A percentile compares a stretch with the other conserved stretches of the same genome.
Conservation (phyloP, 1,140 invertebrate species). For the Trinorchestia longiramus region DNA sequence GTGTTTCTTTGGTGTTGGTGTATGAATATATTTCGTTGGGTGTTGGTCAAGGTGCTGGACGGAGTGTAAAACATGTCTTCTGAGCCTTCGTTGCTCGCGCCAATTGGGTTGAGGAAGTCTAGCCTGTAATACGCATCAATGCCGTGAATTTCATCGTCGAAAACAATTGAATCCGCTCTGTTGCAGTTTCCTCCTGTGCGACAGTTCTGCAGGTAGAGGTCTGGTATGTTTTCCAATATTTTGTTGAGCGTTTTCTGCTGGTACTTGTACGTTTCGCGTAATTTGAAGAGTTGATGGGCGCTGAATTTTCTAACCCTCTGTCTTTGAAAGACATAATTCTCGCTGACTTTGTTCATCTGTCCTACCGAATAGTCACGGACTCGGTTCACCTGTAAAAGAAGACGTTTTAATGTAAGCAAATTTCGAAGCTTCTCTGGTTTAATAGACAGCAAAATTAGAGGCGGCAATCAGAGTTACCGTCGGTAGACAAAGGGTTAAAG, state of each 20-base stretch:
- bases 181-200: slow-evolving; percentile 84
- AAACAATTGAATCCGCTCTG: slow-evolving; percentile 78
- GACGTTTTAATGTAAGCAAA: background rate
- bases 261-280: slow-evolving; percentile 93
- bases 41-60: slow-evolving; percentile 61
- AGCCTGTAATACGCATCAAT: slow-evolving; percentile 69
- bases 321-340: slow-evolving; percentile 94
- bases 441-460: too few species aligned
- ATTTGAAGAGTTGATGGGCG: slow-evolving; percentile 86
- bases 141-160: slow-evolving; percentile 69
- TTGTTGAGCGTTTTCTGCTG: slow-evolving; percentile 95
- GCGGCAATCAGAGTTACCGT: too few species aligned
- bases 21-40: slow-evolving; percentile 55
- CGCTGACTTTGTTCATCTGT: slow-evolving; percentile 91
- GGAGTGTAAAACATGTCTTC: slow-evolving; percentile 66
- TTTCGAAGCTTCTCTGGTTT: background rate
- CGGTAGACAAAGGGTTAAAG: too few species aligned
- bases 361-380: slow-evolving; percentile 90
- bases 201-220: slow-evolving; percentile 92
- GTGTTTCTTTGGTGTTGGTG: slow-evolving; percentile 58
- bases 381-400: slow-evolving; percentile 71
- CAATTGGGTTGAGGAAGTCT: slow-evolving; percentile 60
- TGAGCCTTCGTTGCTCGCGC: slow-evolving; percentile 61
- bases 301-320: slow-evolving; percentile 95
- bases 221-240: slow-evolving; percentile 93